Evolutionary conservation across 2,797 vertebrate genomes (phyloP).

Genomic region (Clarias fuscus): DNA sequence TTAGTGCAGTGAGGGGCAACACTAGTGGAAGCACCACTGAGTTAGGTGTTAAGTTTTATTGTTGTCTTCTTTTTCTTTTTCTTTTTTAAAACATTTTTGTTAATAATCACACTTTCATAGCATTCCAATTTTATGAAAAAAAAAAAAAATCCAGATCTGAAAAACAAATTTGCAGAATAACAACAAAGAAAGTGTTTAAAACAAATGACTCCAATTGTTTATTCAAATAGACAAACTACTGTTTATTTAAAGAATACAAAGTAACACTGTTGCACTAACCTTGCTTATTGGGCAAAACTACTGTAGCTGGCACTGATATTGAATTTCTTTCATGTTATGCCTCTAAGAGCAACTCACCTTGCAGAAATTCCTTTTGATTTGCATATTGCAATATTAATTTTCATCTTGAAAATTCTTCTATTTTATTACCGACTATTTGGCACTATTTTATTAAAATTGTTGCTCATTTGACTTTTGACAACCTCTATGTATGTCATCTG

Average conservation of each 20-base stretch:
- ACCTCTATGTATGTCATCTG: background rate
- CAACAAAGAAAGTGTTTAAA: background rate
- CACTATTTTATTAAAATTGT: background rate
- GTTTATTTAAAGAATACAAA: background rate
- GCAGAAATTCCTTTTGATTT: background rate
- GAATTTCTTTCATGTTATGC: background rate
- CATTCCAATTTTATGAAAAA: background rate
- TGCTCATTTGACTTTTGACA: background rate
- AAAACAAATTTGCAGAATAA: background rate
- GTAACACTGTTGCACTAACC: background rate
- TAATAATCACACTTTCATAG: background rate
- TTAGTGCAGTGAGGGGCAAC: too few relatives aligned
- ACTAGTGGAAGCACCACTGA: background rate
- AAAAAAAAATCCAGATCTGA: background rate
- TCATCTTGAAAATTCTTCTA: background rate
- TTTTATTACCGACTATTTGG: background rate
- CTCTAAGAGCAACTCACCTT: background rate
- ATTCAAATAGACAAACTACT: background rate
- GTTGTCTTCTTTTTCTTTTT: background rate
- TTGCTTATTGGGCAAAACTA: background rate
- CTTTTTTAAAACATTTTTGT: background rate
- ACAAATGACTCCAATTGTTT: background rate
- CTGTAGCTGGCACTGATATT: background rate
- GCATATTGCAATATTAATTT: background rate
- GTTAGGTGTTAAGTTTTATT: background rate